These are phyloP conservation scores for Cochlearius cochlearius DNA, from an alignment of 2,113 vertebrate genomes.

Conservation along the genomic window DNA sequence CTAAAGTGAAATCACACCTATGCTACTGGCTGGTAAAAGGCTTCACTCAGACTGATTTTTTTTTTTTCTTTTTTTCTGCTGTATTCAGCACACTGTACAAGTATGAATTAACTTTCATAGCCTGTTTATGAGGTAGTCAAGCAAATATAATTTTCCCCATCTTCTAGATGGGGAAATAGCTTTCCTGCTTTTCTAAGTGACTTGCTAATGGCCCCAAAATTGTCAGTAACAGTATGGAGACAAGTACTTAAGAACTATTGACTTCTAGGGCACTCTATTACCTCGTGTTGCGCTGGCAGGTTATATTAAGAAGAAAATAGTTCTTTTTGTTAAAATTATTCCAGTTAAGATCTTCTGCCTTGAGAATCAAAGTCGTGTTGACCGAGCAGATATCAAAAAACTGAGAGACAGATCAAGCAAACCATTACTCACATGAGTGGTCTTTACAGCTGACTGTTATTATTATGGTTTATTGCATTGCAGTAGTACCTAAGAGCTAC, in stretches of 20 bases:
- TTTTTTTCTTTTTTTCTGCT: neutral
- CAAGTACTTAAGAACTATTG: neutral
- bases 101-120: neutral
- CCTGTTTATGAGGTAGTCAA: slow-evolving; percentile 7
- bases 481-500: neutral
- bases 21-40: neutral
- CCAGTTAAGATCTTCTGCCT: neutral
- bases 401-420: neutral
- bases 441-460: neutral
- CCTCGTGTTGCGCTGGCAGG: neutral
- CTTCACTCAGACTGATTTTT: neutral
- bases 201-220: neutral
- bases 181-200: neutral
- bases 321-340: neutral
- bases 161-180: neutral
- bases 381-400: neutral
- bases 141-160: neutral
- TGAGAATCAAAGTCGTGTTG: neutral
- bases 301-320: neutral
- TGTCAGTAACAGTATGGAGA: neutral
- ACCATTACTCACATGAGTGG: neutral
- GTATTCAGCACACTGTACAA: neutral
- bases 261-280: neutral
- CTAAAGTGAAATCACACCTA: neutral
- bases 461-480: neutral